These are phyloP conservation scores for Colius striatus DNA, from an alignment of 2,113 vertebrate species.

Conservation along the genomic window DNA sequence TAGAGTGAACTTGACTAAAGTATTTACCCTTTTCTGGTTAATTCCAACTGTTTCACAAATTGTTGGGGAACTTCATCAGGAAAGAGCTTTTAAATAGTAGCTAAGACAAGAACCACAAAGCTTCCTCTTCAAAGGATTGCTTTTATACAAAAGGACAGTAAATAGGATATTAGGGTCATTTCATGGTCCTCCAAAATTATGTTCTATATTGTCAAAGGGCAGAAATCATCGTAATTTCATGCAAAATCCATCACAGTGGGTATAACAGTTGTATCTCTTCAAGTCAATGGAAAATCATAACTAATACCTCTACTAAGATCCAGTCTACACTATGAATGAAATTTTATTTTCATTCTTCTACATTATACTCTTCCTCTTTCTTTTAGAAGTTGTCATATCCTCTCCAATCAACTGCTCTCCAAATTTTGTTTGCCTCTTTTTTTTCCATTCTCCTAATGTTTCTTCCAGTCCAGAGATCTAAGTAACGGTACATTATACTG, in stretches of 20 bases:
- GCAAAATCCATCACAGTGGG: not conserved
- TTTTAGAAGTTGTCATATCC: not conserved
- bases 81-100: not conserved
- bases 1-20: not conserved
- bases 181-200: not conserved
- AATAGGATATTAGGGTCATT: not conserved
- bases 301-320: not conserved
- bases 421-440: not conserved
- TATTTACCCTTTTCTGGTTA: not conserved
- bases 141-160: not conserved
- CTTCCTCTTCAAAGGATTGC: not conserved
- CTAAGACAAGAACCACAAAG: not conserved
- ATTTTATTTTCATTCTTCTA: not conserved
- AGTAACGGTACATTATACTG: fast-evolving
- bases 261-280: not conserved
- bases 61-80: not conserved
- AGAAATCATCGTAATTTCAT: constrained; percentile 17
- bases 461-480: not conserved
- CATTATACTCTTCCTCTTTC: not conserved
- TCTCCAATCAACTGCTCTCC: not conserved
- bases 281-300: constrained; percentile 8
- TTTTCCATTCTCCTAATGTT: not conserved
- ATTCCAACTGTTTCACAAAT: not conserved
- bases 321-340: not conserved
- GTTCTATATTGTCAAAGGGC: not conserved